Evolutionary conservation across 2,113 vertebrate genomes (phyloP).

Genomic region (Ochotona princeps): DNA sequence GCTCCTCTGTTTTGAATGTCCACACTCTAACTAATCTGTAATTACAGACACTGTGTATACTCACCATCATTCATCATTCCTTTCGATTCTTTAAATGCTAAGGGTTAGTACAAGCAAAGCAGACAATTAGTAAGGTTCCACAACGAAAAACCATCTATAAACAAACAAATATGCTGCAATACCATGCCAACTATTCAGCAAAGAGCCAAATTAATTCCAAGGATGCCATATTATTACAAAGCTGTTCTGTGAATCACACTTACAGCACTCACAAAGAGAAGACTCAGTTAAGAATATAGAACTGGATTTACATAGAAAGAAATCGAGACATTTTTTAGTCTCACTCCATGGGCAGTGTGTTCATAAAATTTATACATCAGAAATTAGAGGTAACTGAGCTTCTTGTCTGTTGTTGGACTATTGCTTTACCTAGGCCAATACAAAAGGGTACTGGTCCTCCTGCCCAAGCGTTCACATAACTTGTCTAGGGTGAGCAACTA

Average conservation of each 20-base stretch:
- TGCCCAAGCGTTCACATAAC: not conserved
- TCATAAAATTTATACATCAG: constrained; percentile 50
- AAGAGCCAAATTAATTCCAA: not conserved
- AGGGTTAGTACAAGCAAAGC: constrained; percentile 84
- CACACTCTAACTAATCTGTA: constrained; percentile 44
- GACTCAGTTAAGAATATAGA: not conserved
- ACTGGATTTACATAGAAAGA: constrained; percentile 2
- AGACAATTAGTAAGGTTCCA: constrained; percentile 77
- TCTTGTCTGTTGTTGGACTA: not conserved
- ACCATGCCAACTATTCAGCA: constrained; percentile 71
- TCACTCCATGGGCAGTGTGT: not conserved
- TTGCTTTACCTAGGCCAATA: not conserved
- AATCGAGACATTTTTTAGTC: constrained; percentile 27
- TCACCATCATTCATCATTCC: constrained; percentile 91
- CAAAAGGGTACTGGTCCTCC: not conserved
- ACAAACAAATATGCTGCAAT: constrained; percentile 57
- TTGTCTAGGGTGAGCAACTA: not conserved
- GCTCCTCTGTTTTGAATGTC: constrained; percentile 35
- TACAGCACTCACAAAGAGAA: constrained; percentile 31
- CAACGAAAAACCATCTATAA: constrained; percentile 70
- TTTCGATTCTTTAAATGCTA: constrained; percentile 89
- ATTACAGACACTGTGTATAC: constrained; percentile 69
- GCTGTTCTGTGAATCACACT: not conserved
- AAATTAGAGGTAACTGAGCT: constrained; percentile 1
- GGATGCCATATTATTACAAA: not conserved